Evolutionary conservation across 2,797 vertebrate genomes (phyloP), one percentile per base, ranked within the genome.

Genomic region (Semotilus atromaculatus): DNA sequence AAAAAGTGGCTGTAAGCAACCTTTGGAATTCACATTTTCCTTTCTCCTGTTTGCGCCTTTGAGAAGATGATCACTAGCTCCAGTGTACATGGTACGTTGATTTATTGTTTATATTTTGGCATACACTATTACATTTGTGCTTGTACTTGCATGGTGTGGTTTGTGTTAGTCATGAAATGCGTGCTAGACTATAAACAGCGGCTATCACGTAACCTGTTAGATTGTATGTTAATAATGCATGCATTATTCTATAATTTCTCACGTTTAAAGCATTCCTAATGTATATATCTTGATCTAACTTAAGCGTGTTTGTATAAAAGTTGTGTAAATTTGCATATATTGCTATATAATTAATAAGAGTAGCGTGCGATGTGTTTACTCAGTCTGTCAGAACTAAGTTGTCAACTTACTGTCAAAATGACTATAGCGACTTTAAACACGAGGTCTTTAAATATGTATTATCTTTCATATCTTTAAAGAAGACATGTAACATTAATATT

Each of bases 31-130:
- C 96, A 96, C 96, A 95, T 96, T 96, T 96, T 96, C 95, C 93
- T 93, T 96, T 96, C 96, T 96, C 94, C 93, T 92, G 92, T 93
- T 93, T 93, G 93, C 93, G 93, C 93, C 93, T 62, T 60, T 94
- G 96, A 97, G 97, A 98, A 98, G 97, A 99, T 99, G 98, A 98
- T 99, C 97, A 97, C 97, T 96, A 98, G 97, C 97, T 97, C 95
- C 97, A 97, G 96, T 97, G 96, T 99, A 95, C 98, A 99, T 98
- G 98, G 98, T 99, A 98, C 90, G 98, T 98, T 92, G 93, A 60
- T 92, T 95, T 97, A 96, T 96, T 90, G 89, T 96, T 62, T 51
- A 80, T 51, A 18, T 97, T 95, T 94, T 81, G 62, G 76, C 76
- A 53, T 81, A 62, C 7, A 62, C 62, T 51, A 16, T 53, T 16